Conservation (phyloP, 1,140 invertebrate species). For the Neodiprion fabricii region DNA sequence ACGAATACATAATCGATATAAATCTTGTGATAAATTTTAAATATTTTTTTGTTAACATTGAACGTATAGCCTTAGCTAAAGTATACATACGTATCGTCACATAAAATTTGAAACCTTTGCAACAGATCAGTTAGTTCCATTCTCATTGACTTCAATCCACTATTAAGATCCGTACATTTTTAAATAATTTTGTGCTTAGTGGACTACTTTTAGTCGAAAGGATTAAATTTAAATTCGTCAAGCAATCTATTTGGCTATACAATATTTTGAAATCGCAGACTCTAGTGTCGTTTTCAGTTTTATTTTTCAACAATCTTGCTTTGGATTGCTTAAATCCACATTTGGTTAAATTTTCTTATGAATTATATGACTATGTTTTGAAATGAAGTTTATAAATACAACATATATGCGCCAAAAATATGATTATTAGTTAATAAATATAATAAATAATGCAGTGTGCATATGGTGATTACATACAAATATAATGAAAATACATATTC, state of each 20-base stretch:
- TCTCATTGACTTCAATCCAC: background rate
- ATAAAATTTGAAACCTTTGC: background rate
- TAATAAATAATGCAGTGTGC: background rate
- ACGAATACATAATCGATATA: background rate
- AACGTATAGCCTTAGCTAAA: background rate
- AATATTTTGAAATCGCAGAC: background rate
- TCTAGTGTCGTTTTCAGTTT: too few relatives aligned
- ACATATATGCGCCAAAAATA: background rate
- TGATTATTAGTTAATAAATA: slow-evolving; percentile 1
- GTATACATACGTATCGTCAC: background rate
- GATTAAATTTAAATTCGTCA: background rate
- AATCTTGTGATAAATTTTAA: background rate
- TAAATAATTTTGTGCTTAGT: background rate
- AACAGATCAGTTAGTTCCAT: background rate
- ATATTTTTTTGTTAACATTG: background rate
- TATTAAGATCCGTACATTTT: background rate
- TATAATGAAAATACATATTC: background rate
- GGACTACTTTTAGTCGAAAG: background rate
- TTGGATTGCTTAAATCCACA: too few relatives aligned
- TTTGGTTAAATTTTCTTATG: background rate
- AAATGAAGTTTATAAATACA: background rate
- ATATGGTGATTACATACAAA: background rate
- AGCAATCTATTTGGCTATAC: background rate
- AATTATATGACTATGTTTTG: background rate
- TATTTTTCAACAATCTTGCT: too few relatives aligned